These are phyloP conservation scores for Solea solea DNA, from an alignment of 2,113 vertebrate genomes.

Conservation along the genomic window DNA sequence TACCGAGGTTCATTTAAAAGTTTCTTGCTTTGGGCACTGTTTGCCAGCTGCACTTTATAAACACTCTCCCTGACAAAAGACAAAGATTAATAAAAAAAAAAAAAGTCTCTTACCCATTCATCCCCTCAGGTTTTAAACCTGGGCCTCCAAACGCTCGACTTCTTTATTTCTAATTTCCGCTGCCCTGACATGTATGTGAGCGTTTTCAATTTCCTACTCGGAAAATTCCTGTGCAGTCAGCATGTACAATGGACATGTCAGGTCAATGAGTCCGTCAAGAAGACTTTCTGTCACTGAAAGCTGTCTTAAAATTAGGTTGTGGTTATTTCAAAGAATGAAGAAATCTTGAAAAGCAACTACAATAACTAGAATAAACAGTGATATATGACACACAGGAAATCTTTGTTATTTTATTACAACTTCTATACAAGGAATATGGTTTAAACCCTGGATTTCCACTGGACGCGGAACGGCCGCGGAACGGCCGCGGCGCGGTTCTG, in stretches of 20 bases:
- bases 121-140: conserved; percentile 45
- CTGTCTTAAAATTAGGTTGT: background rate
- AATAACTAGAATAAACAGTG: background rate
- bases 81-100: conserved; percentile 70
- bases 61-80: conserved; percentile 39
- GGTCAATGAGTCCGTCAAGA: conserved; percentile 18
- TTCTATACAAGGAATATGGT: too few relatives aligned
- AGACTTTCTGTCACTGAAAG: background rate
- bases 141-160: conserved; percentile 57
- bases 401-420: too few relatives aligned
- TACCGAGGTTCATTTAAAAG: conserved; percentile 44
- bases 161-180: conserved; percentile 71
- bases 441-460: too few relatives aligned
- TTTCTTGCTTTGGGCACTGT: conserved; percentile 54
- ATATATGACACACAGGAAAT: too few relatives aligned
- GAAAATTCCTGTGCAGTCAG: conserved; percentile 49
- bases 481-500: too few relatives aligned
- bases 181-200: conserved; percentile 28
- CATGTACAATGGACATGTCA: conserved; percentile 28
- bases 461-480: too few relatives aligned
- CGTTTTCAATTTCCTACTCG: conserved; percentile 67
- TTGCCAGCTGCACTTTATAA: conserved; percentile 72
- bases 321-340: background rate
- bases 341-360: background rate
- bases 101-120: conserved; percentile 49